Evolutionary conservation across 2,888 invertebrate species (phyloP), one percentile per base, ranked within the genome.

Genomic region (Cistogaster globosa): DNA sequence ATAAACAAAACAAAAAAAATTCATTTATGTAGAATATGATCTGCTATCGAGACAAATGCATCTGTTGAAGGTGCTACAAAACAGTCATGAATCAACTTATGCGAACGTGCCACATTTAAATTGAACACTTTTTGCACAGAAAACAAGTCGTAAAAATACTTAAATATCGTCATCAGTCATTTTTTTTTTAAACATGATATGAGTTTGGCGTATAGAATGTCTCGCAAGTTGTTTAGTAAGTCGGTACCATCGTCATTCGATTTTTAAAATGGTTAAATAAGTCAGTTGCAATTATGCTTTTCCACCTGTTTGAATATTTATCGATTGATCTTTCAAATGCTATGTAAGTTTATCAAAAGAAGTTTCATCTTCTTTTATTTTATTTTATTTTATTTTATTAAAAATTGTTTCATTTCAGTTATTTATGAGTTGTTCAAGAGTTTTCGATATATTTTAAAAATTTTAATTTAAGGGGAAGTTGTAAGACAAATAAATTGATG

Each of bases 231-330:
- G 18, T 22, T 72, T 12, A 18, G 42, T 67, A 53, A 9, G 26
- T 42, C 57, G 26, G 42, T 22, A 32, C 38, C 45, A 42, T 42
- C 11, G 16, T 11, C 36, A 42, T 48, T 57, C 48, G 48, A 18
- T 55, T 26, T 51, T 78, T 65, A 63, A 38, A 58, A 63, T 65
- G 69, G 14, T 18, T 58, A 71, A 75, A 82, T 71, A 81, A 83
- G 86, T 86, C 87, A 86, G 87, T 83, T 87, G 86, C 87, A 88
- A 88, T 87, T 88, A 88, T 87, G 87, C 87, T 88, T 89, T 89
- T 91, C 88, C 91, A 91, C 91, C 91, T 91, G 91, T 90, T 84
- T 75, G 78, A 71, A 85, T 82, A 75, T 85, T 82, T 85, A 82
- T 85, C 85, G 85, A 85, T 82, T 82, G 82, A 85, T 85, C 85